Conservation (phyloP, 37 sponge, comb jelly and placozoan genomes). For the Geodia barretti region DNA sequence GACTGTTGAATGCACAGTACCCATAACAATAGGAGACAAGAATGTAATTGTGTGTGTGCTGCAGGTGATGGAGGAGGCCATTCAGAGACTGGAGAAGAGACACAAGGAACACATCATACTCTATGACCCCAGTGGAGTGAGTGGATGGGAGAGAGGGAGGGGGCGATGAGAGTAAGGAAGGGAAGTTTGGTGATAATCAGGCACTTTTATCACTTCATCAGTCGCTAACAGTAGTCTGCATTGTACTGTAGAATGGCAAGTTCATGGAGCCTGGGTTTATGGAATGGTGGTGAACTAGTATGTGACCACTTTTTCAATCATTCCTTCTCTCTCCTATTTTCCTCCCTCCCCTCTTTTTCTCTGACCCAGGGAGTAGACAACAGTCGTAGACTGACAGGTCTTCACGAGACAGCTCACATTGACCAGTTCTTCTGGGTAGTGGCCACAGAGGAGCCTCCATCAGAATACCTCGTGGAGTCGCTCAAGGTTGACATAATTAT, state of each 20-base stretch:
- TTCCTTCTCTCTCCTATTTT: no score
- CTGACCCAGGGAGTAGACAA: slow-evolving; percentile 83
- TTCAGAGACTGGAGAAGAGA: slow-evolving; percentile 66
- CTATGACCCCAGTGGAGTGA: slow-evolving; percentile 84
- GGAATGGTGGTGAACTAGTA: no score
- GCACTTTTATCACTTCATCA: no score
- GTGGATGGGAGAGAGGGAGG: neutral
- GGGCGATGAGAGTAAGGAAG: neutral
- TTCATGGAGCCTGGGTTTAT: no score
- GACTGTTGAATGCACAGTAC: no score
- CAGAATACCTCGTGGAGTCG: slow-evolving; percentile 86
- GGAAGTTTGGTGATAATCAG: neutral
- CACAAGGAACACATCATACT: slow-evolving; percentile 83
- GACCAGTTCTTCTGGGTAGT: slow-evolving; percentile 84
- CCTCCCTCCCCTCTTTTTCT: no score
- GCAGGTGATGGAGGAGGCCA: slow-evolving; percentile 72
- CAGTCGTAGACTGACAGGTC: slow-evolving; percentile 88
- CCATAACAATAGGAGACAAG: no score
- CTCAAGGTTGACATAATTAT: no score
- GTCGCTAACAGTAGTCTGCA: no score
- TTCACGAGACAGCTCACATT: slow-evolving; percentile 89
- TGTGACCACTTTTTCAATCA: no score
- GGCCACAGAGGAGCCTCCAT: slow-evolving; percentile 95
- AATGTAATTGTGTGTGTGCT: slow-evolving; percentile 85
- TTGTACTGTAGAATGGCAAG: no score